Evolutionary conservation across 2,888 invertebrate species (phyloP), one percentile per base, ranked within the genome.

Genomic region (Xestia ashworthii): DNA sequence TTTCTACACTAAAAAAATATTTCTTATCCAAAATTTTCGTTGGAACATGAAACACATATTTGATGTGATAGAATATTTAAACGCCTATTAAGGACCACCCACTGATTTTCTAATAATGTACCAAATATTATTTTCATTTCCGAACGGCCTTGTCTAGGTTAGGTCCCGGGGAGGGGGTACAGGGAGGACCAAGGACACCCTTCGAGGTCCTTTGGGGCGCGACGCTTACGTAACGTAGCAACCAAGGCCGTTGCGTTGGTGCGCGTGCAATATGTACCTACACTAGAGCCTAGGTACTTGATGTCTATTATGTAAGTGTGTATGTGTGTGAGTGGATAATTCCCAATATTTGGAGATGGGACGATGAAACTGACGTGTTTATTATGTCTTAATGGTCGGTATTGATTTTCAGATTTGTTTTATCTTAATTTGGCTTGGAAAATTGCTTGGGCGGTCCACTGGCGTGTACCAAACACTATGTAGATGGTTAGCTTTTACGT

Each of bases 181-280:
- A 60, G 87, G 83, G 88, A 86, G 87, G 86, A 83, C 89, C 92
- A 92, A 93, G 94, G 93, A 91, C 92, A 85, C 77, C 89, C 88
- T 87, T 88, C 85, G 88, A 87, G 93, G 94, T 92, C 94, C 94
- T 95, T 91, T 90, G 83, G 93, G 93, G 90, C 93, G 94, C 92
- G 93, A 93, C 94, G 93, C 88, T 95, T 95, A 94, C 92, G 93
- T 94, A 95, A 95, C 90, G 75, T 81, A 80, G 91, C 88, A 85
- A 91, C 92, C 93, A 94, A 93, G 94, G 93, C 90, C 92, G 86
- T 81, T 85, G 88, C 88, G 89, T 88, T 88, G 78, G 85, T 86
- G 85, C 89, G 87, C 88, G 91, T 91, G 91, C 91, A 90, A 81
- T 87, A 81, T 72, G 82, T 88, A 80, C 65, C 44, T 88, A 79